Evolutionary conservation across 2,888 invertebrate genomes (phyloP).

Genomic region (Lithophane ornitopus): DNA sequence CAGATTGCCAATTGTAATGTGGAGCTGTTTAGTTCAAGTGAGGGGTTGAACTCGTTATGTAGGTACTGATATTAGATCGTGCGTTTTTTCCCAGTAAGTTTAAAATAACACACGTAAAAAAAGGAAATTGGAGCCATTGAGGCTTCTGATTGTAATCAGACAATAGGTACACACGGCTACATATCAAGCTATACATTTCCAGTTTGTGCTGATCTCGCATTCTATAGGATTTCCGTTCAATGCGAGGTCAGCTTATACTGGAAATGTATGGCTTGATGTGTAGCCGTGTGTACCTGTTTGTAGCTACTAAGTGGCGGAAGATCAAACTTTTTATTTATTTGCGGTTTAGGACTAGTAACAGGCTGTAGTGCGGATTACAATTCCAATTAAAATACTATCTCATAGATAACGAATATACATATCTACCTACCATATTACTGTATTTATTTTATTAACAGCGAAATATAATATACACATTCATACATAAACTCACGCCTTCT

Average conservation of each 20-base stretch:
- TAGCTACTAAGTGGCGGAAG: not conserved
- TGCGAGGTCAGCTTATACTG: too few relatives aligned
- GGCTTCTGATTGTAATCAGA: not conserved
- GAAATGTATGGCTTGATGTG: too few relatives aligned
- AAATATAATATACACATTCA: too few relatives aligned
- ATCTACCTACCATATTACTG: not conserved
- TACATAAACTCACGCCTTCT: not conserved
- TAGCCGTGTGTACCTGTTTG: too few relatives aligned
- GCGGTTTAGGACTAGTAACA: too few relatives aligned
- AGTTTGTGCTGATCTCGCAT: too few relatives aligned
- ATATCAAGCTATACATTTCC: too few relatives aligned
- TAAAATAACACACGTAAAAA: not conserved
- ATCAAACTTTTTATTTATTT: not conserved
- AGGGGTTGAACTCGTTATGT: not conserved
- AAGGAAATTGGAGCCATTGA: not conserved
- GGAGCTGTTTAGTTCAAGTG: not conserved
- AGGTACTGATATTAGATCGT: not conserved
- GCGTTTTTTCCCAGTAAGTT: not conserved
- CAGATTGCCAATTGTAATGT: slow-evolving; percentile 41
- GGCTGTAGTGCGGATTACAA: not conserved
- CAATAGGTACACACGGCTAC: too few relatives aligned
- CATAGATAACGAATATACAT: too few relatives aligned
- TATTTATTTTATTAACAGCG: not conserved
- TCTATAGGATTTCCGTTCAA: too few relatives aligned
- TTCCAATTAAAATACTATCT: not conserved